Conservation (phyloP, 35 echinoderm and acorn worm genomes). For the Stichopus chloronotus region DNA sequence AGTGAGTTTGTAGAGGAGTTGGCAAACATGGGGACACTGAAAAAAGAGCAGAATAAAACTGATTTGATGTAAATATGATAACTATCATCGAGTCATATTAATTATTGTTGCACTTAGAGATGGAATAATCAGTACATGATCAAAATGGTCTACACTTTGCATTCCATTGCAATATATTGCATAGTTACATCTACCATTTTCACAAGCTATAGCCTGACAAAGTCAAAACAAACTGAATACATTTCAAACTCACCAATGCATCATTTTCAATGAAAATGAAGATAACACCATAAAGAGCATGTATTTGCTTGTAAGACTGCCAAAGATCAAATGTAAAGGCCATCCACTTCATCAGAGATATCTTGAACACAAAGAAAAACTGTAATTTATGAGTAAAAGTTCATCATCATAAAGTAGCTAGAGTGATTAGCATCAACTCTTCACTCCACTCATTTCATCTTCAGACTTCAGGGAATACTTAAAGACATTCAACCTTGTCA, state of each 20-base stretch:
- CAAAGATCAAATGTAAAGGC: constrained; percentile 82
- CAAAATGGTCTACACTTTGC: too few relatives aligned
- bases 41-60: background rate
- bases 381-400: background rate
- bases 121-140: too few relatives aligned
- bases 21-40: constrained; percentile 87
- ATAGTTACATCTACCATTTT: too few relatives aligned
- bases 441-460: too few relatives aligned
- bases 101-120: too few relatives aligned
- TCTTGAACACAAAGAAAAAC: constrained; percentile 45
- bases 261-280: constrained; percentile 95
- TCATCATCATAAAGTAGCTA: background rate
- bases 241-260: constrained; percentile 68
- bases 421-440: background rate
- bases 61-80: background rate
- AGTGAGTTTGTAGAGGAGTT: constrained; percentile 87
- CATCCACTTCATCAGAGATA: constrained; percentile 82
- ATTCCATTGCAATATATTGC: too few relatives aligned
- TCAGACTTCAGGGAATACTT: too few relatives aligned
- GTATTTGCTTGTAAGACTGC: constrained; percentile 70
- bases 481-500: too few relatives aligned
- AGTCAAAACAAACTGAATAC: too few relatives aligned
- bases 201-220: too few relatives aligned
- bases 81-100: too few relatives aligned
- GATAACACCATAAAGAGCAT: constrained; percentile 89